Evolutionary conservation across 2,113 vertebrate genomes (phyloP), one percentile per base, ranked within the genome.

Genomic region (Larimichthys crocea): DNA sequence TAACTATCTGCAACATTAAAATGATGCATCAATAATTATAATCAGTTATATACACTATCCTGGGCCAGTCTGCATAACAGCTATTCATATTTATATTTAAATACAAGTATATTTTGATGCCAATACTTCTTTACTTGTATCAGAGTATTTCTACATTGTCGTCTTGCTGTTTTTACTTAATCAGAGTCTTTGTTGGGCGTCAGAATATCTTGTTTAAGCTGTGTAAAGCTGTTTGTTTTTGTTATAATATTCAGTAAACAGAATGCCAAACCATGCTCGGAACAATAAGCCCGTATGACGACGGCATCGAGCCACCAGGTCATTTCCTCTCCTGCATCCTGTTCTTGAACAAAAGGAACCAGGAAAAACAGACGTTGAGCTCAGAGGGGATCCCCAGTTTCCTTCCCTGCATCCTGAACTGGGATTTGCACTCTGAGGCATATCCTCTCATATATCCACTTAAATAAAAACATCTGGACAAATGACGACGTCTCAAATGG

Each of bases 291-390:
- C 49, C 62, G 14, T 35, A 55, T 70, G 57, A 74, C 0, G 14
- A 15, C 62, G 80, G 75, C 82, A 80, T 2, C 2, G 0, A 88
- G 79, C 75, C 89, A 89, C 29, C 53, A 29, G 83, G 88, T 90
- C 83, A 64, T 82, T 92, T 95, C 93, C 93, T 89, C 86, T 49
- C 86, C 89, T 93, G 93, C 52, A 86, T 94, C 92, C 92, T 92
- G 87, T 73, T 78, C 84, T 77, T 68, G 31, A 83, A 90, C 88
- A 11, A 86, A 86, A 93, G 91, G 67, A 76, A 65, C 17, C 44
- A 74, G 68, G 80, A 85, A 60, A 73, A 24, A 78, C 9, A 75
- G 29, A 7, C 11, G 1, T 22, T 68, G 31, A 86, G 85, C 56
- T 86, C 88, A 68, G 75, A 86, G 63, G 83, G 66, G 78, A 77